Evolutionary conservation across 2,797 vertebrate species (phyloP), one percentile per base, ranked within the genome.

Genomic region (Lithobates sylvaticus): DNA sequence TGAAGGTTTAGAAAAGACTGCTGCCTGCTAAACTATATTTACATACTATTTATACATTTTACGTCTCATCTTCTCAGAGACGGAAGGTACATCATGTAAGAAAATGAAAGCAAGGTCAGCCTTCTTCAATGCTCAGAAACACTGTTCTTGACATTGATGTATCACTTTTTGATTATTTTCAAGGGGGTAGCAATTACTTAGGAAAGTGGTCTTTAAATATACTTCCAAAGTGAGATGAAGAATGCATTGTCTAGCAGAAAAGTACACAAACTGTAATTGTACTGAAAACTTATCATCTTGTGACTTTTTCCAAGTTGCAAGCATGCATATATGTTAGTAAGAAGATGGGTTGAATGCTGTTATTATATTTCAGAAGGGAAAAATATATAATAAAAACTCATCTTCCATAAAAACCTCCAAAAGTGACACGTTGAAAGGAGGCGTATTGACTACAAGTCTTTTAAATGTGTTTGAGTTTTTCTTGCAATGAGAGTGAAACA

Each of bases 141-240:
- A 70, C 32, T 80, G 47, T 84, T 87, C 70, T 87, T 87, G 86
- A 87, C 86, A 87, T 87, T 87, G 86, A 87, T 84, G 81, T 87
- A 87, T 87, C 76, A 79, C 81, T 87, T 87, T 87, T 87, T 87
- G 81, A 87, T 87, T 87, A 87, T 87, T 87, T 87, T 78, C 81
- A 84, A 87, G 86, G 86, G 79, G 86, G 86, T 87, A 75, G 86
- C 81, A 87, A 87, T 87, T 87, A 87, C 86, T 87, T 84, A 73
- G 81, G 64, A 87, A 87, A 87, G 76, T 84, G 81, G 86, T 87
- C 86, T 79, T 79, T 80, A 84, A 87, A 75, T 83, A 76, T 84
- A 87, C 76, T 79, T 50, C 81, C 69, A 84, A 87, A 87, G 75
- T 34, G 86, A 84, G 64, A 84, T 69, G 81, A 84, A 84, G 86